Conservation (phyloP, 53 echinoderm and acorn worm species). For the Mesocentrotus franciscanus region DNA sequence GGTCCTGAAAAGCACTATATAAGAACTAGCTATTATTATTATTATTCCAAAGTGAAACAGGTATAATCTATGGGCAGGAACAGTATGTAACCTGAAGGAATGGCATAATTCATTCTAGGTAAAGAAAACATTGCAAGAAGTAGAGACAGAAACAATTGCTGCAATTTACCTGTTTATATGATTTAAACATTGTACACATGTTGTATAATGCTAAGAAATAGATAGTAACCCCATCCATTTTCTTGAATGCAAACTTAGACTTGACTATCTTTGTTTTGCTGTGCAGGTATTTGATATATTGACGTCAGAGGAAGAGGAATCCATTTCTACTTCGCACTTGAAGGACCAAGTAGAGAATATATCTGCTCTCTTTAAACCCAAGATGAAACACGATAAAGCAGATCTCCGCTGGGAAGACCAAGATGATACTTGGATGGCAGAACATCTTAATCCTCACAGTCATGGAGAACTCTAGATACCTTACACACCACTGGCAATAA, state of each 20-base stretch:
- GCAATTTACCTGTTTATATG: neutral
- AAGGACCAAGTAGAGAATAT: neutral
- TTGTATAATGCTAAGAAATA: neutral
- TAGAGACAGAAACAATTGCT: too few species aligned
- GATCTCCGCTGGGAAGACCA: neutral
- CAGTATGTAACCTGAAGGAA: too few species aligned
- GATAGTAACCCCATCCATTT: too few species aligned
- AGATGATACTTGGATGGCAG: neutral
- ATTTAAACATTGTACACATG: neutral
- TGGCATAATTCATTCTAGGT: too few species aligned
- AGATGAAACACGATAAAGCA: conserved; percentile 8
- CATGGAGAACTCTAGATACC: conserved; percentile 32
- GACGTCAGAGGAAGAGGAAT: neutral
- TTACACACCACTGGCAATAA: neutral
- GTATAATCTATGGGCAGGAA: too few species aligned
- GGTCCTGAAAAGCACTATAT: too few species aligned
- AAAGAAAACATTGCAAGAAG: too few species aligned
- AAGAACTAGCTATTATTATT: too few species aligned
- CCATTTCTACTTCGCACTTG: neutral
- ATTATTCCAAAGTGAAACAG: too few species aligned
- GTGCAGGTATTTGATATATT: conserved; percentile 11
- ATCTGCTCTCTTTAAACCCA: conserved; percentile 37
- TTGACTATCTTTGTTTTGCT: neutral
- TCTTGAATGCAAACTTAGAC: neutral
- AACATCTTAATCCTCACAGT: neutral